Evolutionary conservation across 2,113 vertebrate genomes (phyloP).

Genomic region (Percina caprodes): DNA sequence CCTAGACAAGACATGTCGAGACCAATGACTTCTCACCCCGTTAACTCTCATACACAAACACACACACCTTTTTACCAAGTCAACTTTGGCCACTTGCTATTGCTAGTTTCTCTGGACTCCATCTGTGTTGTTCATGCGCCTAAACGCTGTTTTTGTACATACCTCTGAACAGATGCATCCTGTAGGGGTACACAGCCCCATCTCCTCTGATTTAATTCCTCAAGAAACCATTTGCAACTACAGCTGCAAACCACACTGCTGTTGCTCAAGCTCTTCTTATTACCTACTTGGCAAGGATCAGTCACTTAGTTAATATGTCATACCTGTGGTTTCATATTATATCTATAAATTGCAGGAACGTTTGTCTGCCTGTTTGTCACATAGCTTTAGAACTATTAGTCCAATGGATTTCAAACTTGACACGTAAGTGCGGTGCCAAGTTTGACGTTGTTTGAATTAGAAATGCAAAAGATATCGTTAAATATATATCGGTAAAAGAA

Average conservation of each 20-base stretch:
- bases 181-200: background rate
- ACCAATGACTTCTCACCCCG: conserved; percentile 32
- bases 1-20: conserved; percentile 5
- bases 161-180: conserved; percentile 31
- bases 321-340: conserved; percentile 1
- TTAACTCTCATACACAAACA: conserved; percentile 11
- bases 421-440: no score
- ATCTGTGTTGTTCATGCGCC: background rate
- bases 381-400: no score
- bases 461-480: no score
- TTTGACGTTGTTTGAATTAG: no score
- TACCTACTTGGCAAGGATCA: no score
- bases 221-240: background rate
- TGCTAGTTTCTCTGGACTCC: background rate
- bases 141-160: conserved; percentile 13
- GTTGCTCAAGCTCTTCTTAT: background rate
- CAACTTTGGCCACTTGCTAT: conserved; percentile 24
- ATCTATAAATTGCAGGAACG: no score
- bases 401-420: no score
- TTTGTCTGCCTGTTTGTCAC: no score
- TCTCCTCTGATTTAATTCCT: background rate
- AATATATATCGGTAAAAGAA: no score
- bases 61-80: conserved; percentile 41
- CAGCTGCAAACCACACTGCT: background rate
- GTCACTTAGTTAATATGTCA: no score